Conservation (phyloP, 2,888 invertebrate species). For the Andrena trimmerana region DNA sequence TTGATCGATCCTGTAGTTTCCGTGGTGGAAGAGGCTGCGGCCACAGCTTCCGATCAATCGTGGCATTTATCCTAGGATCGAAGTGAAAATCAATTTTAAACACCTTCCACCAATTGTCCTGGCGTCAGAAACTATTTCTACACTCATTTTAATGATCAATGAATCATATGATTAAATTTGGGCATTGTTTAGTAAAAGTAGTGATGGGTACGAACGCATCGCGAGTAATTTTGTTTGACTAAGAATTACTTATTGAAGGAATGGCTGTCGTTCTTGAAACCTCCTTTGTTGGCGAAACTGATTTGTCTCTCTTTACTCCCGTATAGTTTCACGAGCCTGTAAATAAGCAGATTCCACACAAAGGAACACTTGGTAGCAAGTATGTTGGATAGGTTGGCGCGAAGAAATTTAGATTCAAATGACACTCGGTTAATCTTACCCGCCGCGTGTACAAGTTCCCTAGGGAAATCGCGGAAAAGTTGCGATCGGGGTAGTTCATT, state of each 20-base stretch:
- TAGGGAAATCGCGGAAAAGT: slow-evolving; percentile 35
- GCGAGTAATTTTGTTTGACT: too few species aligned
- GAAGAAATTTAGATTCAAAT: slow-evolving; percentile 43
- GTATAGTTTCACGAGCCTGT: not conserved
- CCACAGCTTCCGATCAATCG: slow-evolving; percentile 16
- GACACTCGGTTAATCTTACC: slow-evolving; percentile 20
- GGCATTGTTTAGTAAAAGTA: too few species aligned
- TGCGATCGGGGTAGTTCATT: not conserved
- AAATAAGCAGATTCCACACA: not conserved
- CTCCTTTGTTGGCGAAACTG: too few species aligned
- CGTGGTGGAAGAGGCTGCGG: too few species aligned
- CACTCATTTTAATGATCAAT: too few species aligned
- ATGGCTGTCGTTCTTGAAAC: too few species aligned
- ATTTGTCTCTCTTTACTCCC: not conserved
- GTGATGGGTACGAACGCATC: too few species aligned
- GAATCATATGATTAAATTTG: too few species aligned
- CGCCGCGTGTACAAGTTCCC: not conserved
- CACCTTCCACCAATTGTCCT: too few species aligned
- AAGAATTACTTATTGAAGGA: too few species aligned
- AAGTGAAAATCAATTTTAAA: too few species aligned
- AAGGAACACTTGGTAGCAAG: not conserved
- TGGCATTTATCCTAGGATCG: not conserved
- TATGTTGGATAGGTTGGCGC: slow-evolving; percentile 9
- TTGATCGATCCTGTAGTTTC: not conserved
- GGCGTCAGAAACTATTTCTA: too few species aligned